These are phyloP conservation scores for Drosophila insularis DNA, from an alignment of 1,140 invertebrate species.

Conservation along the genomic window DNA sequence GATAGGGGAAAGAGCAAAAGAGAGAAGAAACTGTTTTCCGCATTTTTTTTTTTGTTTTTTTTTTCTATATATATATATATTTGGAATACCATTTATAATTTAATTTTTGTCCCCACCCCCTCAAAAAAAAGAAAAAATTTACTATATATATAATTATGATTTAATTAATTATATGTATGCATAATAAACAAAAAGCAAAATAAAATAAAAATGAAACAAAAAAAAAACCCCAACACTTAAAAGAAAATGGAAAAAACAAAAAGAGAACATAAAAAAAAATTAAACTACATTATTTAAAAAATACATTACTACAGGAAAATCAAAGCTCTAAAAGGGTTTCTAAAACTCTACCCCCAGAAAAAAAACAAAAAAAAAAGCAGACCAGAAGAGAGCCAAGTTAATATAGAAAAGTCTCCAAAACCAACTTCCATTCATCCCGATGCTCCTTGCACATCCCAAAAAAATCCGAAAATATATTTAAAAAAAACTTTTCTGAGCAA, in stretches of 20 bases:
- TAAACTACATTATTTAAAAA: conserved; percentile 14
- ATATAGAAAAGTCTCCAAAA: conserved; percentile 21
- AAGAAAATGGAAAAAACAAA: background rate
- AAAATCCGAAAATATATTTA: background rate
- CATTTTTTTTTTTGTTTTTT: conserved; percentile 42
- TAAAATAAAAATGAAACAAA: conserved; percentile 43
- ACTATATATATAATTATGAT: conserved; percentile 51
- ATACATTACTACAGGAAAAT: conserved; percentile 45
- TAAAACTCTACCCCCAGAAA: conserved; percentile 48
- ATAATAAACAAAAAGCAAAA: conserved; percentile 63
- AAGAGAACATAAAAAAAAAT: conserved; percentile 46
- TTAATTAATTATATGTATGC: conserved; percentile 71
- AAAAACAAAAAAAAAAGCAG: conserved; percentile 8
- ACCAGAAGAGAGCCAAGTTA: conserved; percentile 24
- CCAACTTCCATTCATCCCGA: conserved; percentile 1
- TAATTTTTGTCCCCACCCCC: conserved; percentile 53
- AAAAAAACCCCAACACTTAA: conserved; percentile 36
- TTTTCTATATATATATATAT: no score
- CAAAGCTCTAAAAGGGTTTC: conserved; percentile 59
- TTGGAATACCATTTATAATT: conserved; percentile 58
- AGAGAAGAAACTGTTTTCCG: conserved; percentile 35
- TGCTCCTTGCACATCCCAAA: background rate
- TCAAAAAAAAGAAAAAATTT: background rate
- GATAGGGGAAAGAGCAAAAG: conserved; percentile 28
- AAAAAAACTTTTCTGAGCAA: conserved; percentile 32